Evolutionary conservation across 1,140 invertebrate species (phyloP).

Genomic region (Whitmania pigra): DNA sequence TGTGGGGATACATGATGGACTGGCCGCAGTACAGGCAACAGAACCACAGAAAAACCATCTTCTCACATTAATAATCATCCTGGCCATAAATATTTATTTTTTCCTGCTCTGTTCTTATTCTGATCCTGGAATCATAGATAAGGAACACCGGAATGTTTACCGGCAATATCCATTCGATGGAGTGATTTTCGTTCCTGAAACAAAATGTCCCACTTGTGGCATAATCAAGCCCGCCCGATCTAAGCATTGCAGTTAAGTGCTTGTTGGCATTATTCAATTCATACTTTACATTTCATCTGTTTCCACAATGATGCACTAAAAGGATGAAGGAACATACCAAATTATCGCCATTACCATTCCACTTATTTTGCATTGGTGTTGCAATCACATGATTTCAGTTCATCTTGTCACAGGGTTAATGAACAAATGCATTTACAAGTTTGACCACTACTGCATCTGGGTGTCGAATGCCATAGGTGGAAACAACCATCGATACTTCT

Average conservation of each 20-base stretch:
- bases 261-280: neutral
- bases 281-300: too few relatives aligned
- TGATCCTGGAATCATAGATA: constrained; percentile 19
- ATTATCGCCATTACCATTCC: too few relatives aligned
- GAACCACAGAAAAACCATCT: constrained; percentile 14
- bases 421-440: constrained; percentile 39
- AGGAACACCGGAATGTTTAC: neutral
- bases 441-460: constrained; percentile 44
- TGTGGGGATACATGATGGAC: constrained; percentile 13
- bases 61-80: constrained; percentile 10
- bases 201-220: constrained; percentile 15
- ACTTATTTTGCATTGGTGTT: neutral
- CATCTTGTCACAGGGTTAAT: constrained; percentile 33
- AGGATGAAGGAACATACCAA: too few relatives aligned
- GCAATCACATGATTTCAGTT: neutral
- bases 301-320: too few relatives aligned
- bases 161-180: constrained; percentile 15
- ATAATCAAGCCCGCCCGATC: constrained; percentile 21
- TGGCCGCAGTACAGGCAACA: neutral
- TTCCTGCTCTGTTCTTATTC: constrained; percentile 18
- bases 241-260: constrained; percentile 22
- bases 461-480: constrained; percentile 41
- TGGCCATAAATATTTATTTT: constrained; percentile 14
- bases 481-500: constrained; percentile 37
- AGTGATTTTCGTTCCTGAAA: constrained; percentile 10